phyloP scores from a whole-genome alignment of 2,797 vertebrate genomes.

The Sebastes oblongus region DNA sequence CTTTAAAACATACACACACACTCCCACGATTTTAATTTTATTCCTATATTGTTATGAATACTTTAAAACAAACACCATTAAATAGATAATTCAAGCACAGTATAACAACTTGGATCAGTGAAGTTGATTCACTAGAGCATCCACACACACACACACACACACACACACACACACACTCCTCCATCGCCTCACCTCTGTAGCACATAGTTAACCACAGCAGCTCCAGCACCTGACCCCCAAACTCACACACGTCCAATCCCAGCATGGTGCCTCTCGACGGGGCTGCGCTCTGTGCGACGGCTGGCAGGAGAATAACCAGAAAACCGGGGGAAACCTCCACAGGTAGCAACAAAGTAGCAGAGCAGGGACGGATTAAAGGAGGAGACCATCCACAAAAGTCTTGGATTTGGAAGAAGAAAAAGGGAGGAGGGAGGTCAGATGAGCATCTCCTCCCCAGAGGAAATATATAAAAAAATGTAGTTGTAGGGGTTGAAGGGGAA shows the following conservation, averaged over 20 bases:
- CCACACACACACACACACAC: background rate
- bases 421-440: conserved; percentile 44
- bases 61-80: background rate
- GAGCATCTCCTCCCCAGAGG: conserved; percentile 58
- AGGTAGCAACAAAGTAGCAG: conserved; percentile 58
- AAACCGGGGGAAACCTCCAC: conserved; percentile 59
- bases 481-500: conserved; percentile 16
- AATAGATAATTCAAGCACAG: background rate
- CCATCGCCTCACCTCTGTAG: conserved; percentile 90
- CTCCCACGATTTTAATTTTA: background rate
- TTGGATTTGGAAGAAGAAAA: conserved; percentile 13
- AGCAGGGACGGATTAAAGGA: conserved; percentile 24
- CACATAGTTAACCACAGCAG: conserved; percentile 92
- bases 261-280: conserved; percentile 83
- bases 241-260: conserved; percentile 92
- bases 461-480: background rate
- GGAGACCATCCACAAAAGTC: conserved; percentile 59
- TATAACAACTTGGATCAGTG: conserved; percentile 7
- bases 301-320: conserved; percentile 54
- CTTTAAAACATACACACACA: background rate
- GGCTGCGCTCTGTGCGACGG: conserved; percentile 51
- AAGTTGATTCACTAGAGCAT: conserved; percentile 25
- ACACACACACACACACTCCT: background rate
- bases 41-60: background rate
- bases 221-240: conserved; percentile 89